Evolutionary conservation across 2,888 invertebrate species (phyloP).

Genomic region (Arctia plantaginis): DNA sequence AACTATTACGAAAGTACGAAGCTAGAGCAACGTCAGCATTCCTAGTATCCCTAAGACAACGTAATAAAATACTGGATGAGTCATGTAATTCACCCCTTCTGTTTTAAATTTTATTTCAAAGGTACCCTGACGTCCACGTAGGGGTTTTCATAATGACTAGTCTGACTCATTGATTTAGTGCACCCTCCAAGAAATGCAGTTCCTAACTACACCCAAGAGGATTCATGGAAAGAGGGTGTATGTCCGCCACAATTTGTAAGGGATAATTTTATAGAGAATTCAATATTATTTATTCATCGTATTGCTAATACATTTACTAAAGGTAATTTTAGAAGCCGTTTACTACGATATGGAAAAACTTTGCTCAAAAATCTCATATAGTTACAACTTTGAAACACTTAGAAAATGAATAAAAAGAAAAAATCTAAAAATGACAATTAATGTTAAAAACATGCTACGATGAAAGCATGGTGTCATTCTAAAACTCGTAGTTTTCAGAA

Average conservation of each 20-base stretch:
- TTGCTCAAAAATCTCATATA: not conserved
- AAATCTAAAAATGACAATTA: no score
- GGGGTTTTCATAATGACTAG: constrained; percentile 4
- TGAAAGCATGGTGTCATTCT: not conserved
- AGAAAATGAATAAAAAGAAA: no score
- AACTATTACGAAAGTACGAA: constrained; percentile 62
- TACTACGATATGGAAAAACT: not conserved
- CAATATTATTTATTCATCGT: not conserved
- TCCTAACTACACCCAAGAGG: constrained; percentile 7
- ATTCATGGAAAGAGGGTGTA: constrained; percentile 1
- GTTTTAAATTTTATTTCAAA: constrained; percentile 1
- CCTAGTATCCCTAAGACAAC: constrained; percentile 52
- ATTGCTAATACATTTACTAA: not conserved
- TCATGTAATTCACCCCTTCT: not conserved
- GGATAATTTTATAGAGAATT: not conserved
- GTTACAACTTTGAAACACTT: no score
- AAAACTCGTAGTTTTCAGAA: not conserved
- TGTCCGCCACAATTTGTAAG: constrained; percentile 3
- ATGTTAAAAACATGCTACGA: no score
- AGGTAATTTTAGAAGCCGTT: not conserved
- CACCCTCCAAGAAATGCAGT: constrained; percentile 4
- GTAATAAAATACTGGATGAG: constrained; percentile 41
- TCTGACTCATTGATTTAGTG: constrained; percentile 4
- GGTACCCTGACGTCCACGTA: not conserved
- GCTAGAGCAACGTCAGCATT: constrained; percentile 67